phyloP scores from a whole-genome alignment of 2,888 invertebrate species.

The Lepidochrysops patricia region DNA sequence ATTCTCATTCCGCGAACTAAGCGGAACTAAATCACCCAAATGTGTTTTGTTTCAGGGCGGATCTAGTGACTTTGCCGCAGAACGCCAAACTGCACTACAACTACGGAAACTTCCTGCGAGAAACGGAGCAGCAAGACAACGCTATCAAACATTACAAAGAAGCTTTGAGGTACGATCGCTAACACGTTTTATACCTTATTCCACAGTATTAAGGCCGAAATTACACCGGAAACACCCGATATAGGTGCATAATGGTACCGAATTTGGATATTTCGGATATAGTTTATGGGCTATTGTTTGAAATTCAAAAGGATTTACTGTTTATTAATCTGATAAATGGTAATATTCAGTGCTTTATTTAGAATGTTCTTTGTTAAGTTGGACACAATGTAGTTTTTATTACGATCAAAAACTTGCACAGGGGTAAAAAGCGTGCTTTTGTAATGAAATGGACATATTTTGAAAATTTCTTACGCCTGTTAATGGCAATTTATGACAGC shows the following conservation, averaged over 20 bases:
- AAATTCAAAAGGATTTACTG: neutral
- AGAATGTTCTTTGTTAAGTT: neutral
- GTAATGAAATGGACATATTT: too few species aligned
- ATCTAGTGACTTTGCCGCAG: constrained; percentile 85
- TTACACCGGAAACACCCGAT: neutral
- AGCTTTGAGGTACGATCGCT: constrained; percentile 79
- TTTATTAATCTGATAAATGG: constrained; percentile 1
- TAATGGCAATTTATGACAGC: too few species aligned
- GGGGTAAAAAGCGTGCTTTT: neutral
- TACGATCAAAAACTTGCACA: neutral
- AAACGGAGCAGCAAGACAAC: constrained; percentile 80
- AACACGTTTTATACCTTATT: neutral
- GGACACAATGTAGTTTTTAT: neutral
- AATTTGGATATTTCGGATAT: neutral
- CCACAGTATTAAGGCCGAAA: neutral
- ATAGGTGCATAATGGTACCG: neutral
- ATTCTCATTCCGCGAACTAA: neutral
- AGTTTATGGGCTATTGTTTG: constrained; percentile 1
- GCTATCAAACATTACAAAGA: constrained; percentile 87
- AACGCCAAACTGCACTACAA: constrained; percentile 96
- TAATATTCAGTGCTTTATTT: neutral
- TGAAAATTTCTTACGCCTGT: too few species aligned
- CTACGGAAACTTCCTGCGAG: constrained; percentile 88
- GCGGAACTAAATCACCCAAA: constrained; percentile 22
- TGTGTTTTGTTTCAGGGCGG: constrained; percentile 80